Evolutionary conservation across 2,888 invertebrate genomes (phyloP).

Genomic region (Parnassius mnemosyne): DNA sequence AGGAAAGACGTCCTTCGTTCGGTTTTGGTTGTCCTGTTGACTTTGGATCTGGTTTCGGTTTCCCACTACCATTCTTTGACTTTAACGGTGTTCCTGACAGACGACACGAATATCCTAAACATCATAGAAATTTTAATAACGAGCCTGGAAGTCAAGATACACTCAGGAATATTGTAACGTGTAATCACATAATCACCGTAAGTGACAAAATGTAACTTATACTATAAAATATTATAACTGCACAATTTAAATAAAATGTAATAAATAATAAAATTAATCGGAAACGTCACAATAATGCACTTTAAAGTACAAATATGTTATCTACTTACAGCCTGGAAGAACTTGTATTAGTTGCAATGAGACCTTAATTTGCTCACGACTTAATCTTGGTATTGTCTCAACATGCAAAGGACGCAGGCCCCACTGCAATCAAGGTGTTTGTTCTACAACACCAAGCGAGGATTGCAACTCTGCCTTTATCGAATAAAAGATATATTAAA

Average conservation of each 20-base stretch:
- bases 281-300: too few relatives aligned
- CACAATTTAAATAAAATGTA: too few relatives aligned
- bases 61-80: neutral
- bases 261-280: too few relatives aligned
- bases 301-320: neutral
- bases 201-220: neutral
- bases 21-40: neutral
- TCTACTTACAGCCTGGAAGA: conserved; percentile 16
- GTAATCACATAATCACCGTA: conserved; percentile 16
- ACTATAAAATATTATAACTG: too few relatives aligned
- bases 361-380: conserved; percentile 11
- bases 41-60: conserved; percentile 1
- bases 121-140: neutral
- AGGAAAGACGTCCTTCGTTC: neutral
- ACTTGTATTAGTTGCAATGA: conserved; percentile 19
- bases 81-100: neutral
- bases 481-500: conserved; percentile 1
- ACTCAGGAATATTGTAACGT: conserved; percentile 11
- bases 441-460: conserved; percentile 4
- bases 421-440: conserved; percentile 17
- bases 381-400: conserved; percentile 8
- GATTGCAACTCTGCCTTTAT: conserved; percentile 10
- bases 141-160: neutral
- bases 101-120: neutral
- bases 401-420: conserved; percentile 3